These are phyloP conservation scores for Doryteuthis pealeii DNA, from an alignment of 1,140 invertebrate genomes.

Conservation along the genomic window DNA sequence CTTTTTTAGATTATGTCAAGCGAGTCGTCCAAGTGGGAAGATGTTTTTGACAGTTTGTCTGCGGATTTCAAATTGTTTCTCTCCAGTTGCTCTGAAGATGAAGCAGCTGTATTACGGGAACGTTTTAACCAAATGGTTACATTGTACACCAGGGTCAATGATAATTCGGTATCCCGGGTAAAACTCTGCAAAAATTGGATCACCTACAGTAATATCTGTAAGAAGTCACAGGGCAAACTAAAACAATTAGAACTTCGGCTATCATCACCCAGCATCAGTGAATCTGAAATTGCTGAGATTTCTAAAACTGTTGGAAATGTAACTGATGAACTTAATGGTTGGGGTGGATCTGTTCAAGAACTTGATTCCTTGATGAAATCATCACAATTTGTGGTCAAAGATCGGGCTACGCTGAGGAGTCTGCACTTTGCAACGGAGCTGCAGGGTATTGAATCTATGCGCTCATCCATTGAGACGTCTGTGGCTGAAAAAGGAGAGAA, in stretches of 20 bases:
- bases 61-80: conserved; percentile 80
- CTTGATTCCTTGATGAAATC: conserved; percentile 50
- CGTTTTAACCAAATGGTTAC: conserved; percentile 73
- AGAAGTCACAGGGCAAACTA: conserved; percentile 78
- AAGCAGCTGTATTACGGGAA: conserved; percentile 72
- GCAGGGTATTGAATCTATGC: conserved; percentile 41
- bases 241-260: conserved; percentile 78
- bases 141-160: conserved; percentile 70
- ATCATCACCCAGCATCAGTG: conserved; percentile 69
- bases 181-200: conserved; percentile 82
- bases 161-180: conserved; percentile 68
- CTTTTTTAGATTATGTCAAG: conserved; percentile 43
- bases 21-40: conserved; percentile 49
- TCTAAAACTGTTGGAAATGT: conserved; percentile 46
- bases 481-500: conserved; percentile 46
- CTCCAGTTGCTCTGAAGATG: conserved; percentile 69
- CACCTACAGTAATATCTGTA: conserved; percentile 74
- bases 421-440: conserved; percentile 52
- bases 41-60: conserved; percentile 57
- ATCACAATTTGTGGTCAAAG: conserved; percentile 51
- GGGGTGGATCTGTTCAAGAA: conserved; percentile 38
- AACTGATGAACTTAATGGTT: conserved; percentile 39
- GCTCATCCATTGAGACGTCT: conserved; percentile 36
- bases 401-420: conserved; percentile 48
- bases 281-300: conserved; percentile 43